These are phyloP conservation scores for Caenorhabditis drosophilae DNA, from an alignment of 2,888 invertebrate genomes.

Conservation along the genomic window DNA sequence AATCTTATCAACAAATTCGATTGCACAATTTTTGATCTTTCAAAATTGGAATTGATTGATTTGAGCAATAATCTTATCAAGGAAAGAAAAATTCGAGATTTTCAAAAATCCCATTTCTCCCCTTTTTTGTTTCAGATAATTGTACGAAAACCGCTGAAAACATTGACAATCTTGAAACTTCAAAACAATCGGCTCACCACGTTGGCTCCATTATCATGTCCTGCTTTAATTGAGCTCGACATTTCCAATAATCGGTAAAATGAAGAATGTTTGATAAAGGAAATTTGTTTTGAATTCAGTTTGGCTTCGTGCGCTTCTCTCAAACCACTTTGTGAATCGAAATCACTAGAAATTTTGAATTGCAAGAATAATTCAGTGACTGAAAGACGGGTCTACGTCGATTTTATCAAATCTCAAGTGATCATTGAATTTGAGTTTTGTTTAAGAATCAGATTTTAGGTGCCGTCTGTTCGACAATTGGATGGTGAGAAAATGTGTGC, in stretches of 20 bases:
- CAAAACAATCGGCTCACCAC: slow-evolving; percentile 31
- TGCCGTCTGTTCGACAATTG: slow-evolving; percentile 14
- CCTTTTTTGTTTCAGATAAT: slow-evolving; percentile 12
- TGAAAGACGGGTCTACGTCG: slow-evolving; percentile 35
- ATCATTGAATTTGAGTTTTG: not conserved
- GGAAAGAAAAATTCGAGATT: slow-evolving; percentile 5
- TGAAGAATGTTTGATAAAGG: not conserved
- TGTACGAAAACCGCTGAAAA: slow-evolving; percentile 12
- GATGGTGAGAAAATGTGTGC: slow-evolving; percentile 25
- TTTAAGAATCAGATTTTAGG: not conserved
- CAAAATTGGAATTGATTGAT: slow-evolving; percentile 43
- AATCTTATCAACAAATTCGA: slow-evolving; percentile 39
- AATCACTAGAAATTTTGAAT: slow-evolving; percentile 20
- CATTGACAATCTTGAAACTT: slow-evolving; percentile 9
- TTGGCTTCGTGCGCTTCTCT: slow-evolving; percentile 31
- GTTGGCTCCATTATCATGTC: slow-evolving; percentile 13
- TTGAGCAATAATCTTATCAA: slow-evolving; percentile 52
- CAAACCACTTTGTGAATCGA: slow-evolving; percentile 28
- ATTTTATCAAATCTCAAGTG: slow-evolving; percentile 38
- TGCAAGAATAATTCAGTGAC: slow-evolving; percentile 41
- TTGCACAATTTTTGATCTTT: slow-evolving; percentile 42
- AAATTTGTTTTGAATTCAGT: slow-evolving; percentile 5
- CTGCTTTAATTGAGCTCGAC: slow-evolving; percentile 12
- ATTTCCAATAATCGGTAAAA: slow-evolving; percentile 26
- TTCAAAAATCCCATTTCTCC: not conserved